Conservation (phyloP, 2,797 vertebrate species). For the Oreortyx pictus region DNA sequence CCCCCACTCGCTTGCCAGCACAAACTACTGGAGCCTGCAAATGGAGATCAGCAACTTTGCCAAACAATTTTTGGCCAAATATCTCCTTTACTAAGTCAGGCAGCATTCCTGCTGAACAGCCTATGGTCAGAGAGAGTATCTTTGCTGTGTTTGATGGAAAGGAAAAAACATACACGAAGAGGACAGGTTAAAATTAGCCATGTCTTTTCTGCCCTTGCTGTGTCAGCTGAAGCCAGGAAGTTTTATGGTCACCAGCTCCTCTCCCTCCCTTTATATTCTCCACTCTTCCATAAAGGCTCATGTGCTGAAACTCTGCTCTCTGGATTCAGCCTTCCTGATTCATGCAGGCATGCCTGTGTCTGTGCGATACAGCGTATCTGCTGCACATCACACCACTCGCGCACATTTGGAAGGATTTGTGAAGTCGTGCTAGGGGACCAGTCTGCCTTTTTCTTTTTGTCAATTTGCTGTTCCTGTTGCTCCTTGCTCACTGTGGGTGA, state of each 20-base stretch:
- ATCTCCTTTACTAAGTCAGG: not conserved
- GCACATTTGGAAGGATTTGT: constrained; percentile 16
- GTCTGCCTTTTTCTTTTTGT: not conserved
- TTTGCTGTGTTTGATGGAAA: not conserved
- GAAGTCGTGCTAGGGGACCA: not conserved
- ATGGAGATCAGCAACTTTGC: constrained; percentile 15
- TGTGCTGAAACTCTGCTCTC: not conserved
- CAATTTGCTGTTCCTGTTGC: not conserved
- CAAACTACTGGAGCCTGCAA: not conserved
- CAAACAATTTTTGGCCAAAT: not conserved
- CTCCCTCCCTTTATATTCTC: constrained; percentile 41
- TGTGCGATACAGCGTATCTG: constrained; percentile 34
- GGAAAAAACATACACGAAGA: not conserved
- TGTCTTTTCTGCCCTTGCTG: constrained; percentile 3
- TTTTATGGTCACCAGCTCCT: constrained; percentile 37
- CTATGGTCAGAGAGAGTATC: not conserved
- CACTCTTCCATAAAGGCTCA: constrained; percentile 24
- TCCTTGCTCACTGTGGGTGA: not conserved
- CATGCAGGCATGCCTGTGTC: constrained; percentile 29
- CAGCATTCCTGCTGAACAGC: not conserved
- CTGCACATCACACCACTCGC: constrained; percentile 4
- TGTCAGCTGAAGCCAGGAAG: constrained; percentile 31
- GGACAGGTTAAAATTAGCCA: constrained; percentile 22
- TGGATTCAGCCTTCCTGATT: constrained; percentile 19
- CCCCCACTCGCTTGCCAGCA: not conserved